A percentile compares a stretch with the other conserved stretches of the same genome.
phyloP scores from a whole-genome alignment of 2,797 vertebrate species.

The Neosilurus mollespiculum region DNA sequence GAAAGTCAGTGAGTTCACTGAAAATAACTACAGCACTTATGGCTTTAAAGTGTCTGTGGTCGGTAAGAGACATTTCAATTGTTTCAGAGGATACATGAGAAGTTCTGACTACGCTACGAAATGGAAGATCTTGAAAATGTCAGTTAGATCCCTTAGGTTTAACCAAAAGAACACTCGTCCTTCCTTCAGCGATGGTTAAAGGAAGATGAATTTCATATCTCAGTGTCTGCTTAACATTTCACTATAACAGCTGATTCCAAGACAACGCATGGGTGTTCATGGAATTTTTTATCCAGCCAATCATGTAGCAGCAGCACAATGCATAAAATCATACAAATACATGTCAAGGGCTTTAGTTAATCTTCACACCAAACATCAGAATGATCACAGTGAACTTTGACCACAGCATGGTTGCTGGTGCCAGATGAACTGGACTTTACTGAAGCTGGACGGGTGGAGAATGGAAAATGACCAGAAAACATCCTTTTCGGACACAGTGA shows the following conservation, averaged over 20 bases:
- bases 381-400: not conserved
- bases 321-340: not conserved
- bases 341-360: not conserved
- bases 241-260: not conserved
- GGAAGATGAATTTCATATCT: not conserved
- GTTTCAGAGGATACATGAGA: not conserved
- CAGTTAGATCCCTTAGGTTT: not conserved
- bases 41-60: not conserved
- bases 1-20: not conserved
- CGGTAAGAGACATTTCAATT: not conserved
- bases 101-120: not conserved
- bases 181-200: not conserved
- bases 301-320: not conserved
- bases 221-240: not conserved
- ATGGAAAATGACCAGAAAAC: not conserved
- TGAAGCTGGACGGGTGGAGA: not conserved
- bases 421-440: not conserved
- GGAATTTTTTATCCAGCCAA: not conserved
- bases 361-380: not conserved
- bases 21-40: not conserved
- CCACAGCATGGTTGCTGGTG: not conserved
- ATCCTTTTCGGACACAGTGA: not conserved
- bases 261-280: not conserved
- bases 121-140: not conserved
- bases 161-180: not conserved